Evolutionary conservation across 2,797 vertebrate species (phyloP), one percentile per base, ranked within the genome.

Genomic region (Eleutherodactylus coqui): DNA sequence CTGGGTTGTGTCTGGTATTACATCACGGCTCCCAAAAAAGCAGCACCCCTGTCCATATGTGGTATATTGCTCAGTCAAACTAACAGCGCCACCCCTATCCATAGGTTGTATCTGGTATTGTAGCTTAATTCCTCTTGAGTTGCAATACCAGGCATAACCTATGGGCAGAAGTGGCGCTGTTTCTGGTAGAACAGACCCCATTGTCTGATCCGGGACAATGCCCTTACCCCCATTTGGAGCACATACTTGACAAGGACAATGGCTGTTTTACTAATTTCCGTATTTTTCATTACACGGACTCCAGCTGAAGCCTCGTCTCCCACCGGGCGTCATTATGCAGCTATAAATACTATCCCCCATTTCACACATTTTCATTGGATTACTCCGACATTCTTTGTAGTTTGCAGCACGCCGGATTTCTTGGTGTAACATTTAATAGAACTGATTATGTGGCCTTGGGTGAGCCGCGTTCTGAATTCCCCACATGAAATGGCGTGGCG

Each of bases 381-480:
- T 86, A 82, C 60, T 78, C 41, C 38, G 36, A 29, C 75, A 47
- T 62, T 87, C 82, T 80, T 79, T 87, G 76, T 79, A 84, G 76
- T 80, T 43, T 60, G 72, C 64, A 36, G 45, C 34, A n/a, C 29
- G 69, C 34, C 19, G 60, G 72, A 79, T 80, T 84, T 84, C 67
- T 67, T 16, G 53, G 67, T 80, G 69, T 67, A 62, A 80, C 80
- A 87, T 80, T 32, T 84, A 87, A 75, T 75, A 60, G 75, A 72
- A 62, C 34, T 49, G 77, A 87, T 87, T 87, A 84, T 87, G 76
- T 55, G n/a, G 43, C 82, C 64, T 32, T 84, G 70, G 75, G 76
- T 73, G 64, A 32, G 76, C 45, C 11, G 72, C 73, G 47, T 84
- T 73, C 75, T 80, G 67, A 84, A 55, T 75, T 69, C 43, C 41